Conservation (phyloP, 2,113 vertebrate genomes). For the Campylorhamphus procurvoides region DNA sequence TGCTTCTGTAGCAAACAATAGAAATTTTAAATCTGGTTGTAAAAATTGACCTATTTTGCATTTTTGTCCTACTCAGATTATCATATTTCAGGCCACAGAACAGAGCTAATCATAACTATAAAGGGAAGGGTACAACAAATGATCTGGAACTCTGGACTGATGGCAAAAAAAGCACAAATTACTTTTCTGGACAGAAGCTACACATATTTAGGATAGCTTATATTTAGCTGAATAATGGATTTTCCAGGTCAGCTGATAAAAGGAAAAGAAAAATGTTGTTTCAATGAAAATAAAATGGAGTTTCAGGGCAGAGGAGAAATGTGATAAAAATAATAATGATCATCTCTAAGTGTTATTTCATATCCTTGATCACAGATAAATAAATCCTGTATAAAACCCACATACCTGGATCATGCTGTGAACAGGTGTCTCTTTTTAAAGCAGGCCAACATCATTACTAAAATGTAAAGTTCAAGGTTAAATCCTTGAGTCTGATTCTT, state of each 20-base stretch:
- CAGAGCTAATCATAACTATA: background rate
- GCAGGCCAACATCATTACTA: background rate
- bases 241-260: slow-evolving; percentile 25
- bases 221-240: background rate
- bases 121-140: background rate
- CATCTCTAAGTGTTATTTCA: background rate
- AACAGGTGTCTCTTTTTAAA: background rate
- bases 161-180: background rate
- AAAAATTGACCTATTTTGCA: background rate
- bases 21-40: background rate
- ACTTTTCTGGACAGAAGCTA: background rate
- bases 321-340: background rate
- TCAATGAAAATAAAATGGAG: slow-evolving; percentile 11
- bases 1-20: background rate
- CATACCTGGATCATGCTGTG: background rate
- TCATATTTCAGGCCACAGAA: background rate
- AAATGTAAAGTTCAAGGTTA: background rate
- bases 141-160: background rate
- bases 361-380: background rate
- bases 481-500: background rate
- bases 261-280: slow-evolving; percentile 14
- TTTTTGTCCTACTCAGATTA: background rate
- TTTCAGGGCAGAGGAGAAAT: background rate
- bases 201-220: background rate
- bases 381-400: background rate